phyloP scores from a whole-genome alignment of 2,888 invertebrate genomes.

The Elmis aenea region DNA sequence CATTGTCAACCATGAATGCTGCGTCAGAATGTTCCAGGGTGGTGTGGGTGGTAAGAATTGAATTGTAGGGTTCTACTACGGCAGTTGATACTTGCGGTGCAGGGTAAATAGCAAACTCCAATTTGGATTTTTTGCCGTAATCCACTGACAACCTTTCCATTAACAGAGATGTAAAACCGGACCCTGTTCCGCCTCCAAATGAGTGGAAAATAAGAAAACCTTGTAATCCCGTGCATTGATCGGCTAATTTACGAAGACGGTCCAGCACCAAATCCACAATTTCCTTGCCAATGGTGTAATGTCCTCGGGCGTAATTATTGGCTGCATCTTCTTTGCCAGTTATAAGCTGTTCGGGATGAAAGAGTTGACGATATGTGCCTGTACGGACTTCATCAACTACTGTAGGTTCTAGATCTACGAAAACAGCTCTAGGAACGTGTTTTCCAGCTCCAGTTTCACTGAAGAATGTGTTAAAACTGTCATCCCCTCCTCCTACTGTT shows the following conservation, averaged over 20 bases:
- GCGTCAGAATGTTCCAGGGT: constrained; percentile 58
- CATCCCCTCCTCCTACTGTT: constrained; percentile 44
- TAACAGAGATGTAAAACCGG: constrained; percentile 85
- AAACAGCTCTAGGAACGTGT: constrained; percentile 60
- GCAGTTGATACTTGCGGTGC: constrained; percentile 67
- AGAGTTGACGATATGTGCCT: constrained; percentile 77
- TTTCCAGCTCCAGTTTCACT: constrained; percentile 48
- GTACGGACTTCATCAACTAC: constrained; percentile 53
- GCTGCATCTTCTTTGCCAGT: constrained; percentile 84
- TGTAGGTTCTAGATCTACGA: constrained; percentile 66
- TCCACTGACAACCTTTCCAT: constrained; percentile 90
- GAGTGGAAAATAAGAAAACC: constrained; percentile 92
- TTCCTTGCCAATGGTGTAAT: constrained; percentile 74
- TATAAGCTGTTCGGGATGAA: constrained; percentile 89
- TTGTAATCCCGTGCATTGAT: constrained; percentile 69
- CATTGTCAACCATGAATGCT: constrained; percentile 53
- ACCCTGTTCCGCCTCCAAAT: constrained; percentile 89
- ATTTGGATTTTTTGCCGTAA: constrained; percentile 90
- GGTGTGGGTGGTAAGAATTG: constrained; percentile 61
- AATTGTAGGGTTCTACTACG: constrained; percentile 59
- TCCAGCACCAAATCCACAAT: constrained; percentile 64
- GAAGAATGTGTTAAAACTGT: constrained; percentile 36
- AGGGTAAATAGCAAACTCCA: constrained; percentile 83
- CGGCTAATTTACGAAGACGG: constrained; percentile 63
- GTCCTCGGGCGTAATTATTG: constrained; percentile 79